Percentiles rank a stretch among this genome's conserved stretches.
These are phyloP conservation scores for Manduca sexta DNA, from an alignment of 1,140 invertebrate species.

Conservation along the genomic window DNA sequence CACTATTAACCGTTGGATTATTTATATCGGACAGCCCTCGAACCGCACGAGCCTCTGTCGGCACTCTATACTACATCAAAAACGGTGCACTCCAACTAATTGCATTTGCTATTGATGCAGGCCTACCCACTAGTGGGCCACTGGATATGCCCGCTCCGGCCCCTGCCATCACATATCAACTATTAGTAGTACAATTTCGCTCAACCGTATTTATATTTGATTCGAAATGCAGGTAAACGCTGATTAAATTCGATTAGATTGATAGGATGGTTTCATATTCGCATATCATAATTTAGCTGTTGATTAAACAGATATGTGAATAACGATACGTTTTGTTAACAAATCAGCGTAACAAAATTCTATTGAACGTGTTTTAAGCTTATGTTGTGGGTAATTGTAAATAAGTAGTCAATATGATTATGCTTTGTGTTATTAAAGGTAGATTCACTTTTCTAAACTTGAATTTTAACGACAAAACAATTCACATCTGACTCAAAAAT, in stretches of 20 bases:
- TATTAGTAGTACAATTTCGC: slow-evolving; percentile 23
- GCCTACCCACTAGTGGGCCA: slow-evolving; percentile 18
- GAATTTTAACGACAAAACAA: too few relatives aligned
- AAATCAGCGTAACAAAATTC: too few relatives aligned
- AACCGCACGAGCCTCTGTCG: slow-evolving; percentile 28
- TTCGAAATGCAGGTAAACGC: slow-evolving; percentile 6
- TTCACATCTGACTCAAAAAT: slow-evolving; percentile 34
- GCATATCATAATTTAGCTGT: too few relatives aligned
- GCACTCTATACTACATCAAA: slow-evolving; percentile 60
- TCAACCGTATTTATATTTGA: slow-evolving; percentile 9
- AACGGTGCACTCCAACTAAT: slow-evolving; percentile 69
- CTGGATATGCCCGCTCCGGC: not conserved
- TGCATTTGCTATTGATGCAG: slow-evolving; percentile 63
- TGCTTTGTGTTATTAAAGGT: too few relatives aligned
- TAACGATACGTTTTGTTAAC: too few relatives aligned
- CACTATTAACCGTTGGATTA: slow-evolving; percentile 31
- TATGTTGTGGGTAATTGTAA: too few relatives aligned
- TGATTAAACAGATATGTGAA: too few relatives aligned
- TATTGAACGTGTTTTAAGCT: too few relatives aligned
- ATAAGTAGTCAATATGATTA: too few relatives aligned
- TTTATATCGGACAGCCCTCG: slow-evolving; percentile 41
- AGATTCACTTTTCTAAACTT: too few relatives aligned
- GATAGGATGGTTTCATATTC: too few relatives aligned
- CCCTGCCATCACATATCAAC: slow-evolving; percentile 11
- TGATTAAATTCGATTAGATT: slow-evolving; percentile 10